Evolutionary conservation across 2,113 vertebrate species (phyloP).

Genomic region (Oxyura jamaicensis): DNA sequence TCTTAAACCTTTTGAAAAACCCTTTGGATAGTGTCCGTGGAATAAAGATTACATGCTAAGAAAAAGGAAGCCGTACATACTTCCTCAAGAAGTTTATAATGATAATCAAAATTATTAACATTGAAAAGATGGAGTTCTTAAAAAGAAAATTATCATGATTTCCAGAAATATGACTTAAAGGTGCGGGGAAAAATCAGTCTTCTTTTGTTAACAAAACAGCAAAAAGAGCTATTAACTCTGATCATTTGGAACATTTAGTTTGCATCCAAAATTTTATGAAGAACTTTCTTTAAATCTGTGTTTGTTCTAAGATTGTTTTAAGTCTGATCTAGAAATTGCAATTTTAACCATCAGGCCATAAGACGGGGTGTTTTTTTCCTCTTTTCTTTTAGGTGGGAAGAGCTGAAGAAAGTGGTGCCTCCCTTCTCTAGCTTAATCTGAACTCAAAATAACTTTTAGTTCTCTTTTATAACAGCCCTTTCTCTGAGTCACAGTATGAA

Average conservation of each 20-base stretch:
- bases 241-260: background rate
- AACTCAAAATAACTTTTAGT: slow-evolving; percentile 62
- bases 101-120: slow-evolving; percentile 27
- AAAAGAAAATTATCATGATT: background rate
- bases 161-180: slow-evolving; percentile 39
- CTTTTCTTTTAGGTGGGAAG: slow-evolving; percentile 9
- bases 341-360: background rate
- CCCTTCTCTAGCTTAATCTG: slow-evolving; percentile 47
- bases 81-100: background rate
- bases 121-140: slow-evolving; percentile 26
- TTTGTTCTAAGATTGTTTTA: slow-evolving; percentile 18
- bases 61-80: slow-evolving; percentile 39
- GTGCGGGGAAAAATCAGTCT: slow-evolving; percentile 47
- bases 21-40: slow-evolving; percentile 14
- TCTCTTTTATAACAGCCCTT: slow-evolving; percentile 22
- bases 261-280: slow-evolving; percentile 21
- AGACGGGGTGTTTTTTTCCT: background rate
- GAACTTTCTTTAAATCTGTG: background rate
- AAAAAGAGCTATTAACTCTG: background rate
- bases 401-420: slow-evolving; percentile 8
- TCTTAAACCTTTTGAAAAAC: slow-evolving; percentile 17
- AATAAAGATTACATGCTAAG: slow-evolving; percentile 41
- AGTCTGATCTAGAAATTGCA: slow-evolving; percentile 34
- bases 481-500: slow-evolving; percentile 61
- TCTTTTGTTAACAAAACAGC: slow-evolving; percentile 35